phyloP scores from a whole-genome alignment of 2,797 vertebrate genomes.

The Lacerta agilis region DNA sequence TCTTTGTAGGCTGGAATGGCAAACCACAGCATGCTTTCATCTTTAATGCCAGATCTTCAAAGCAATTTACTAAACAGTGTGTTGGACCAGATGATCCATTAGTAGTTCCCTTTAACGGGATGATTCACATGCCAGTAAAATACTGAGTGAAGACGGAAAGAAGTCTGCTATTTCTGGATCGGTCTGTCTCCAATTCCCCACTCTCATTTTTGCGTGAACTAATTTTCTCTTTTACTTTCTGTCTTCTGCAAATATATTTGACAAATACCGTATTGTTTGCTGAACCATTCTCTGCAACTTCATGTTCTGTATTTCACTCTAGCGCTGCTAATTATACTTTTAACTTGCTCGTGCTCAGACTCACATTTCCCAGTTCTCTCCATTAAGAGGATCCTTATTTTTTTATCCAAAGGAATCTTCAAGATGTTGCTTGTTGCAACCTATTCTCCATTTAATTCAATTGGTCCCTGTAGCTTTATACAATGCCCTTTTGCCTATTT shows the following conservation, averaged over 20 bases:
- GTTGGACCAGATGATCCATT: constrained; percentile 8
- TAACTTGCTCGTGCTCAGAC: constrained; percentile 48
- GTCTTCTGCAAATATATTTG: constrained; percentile 60
- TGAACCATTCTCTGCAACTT: constrained; percentile 48
- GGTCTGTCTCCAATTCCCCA: constrained; percentile 47
- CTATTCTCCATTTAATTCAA: constrained; percentile 51
- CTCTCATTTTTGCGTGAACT: constrained; percentile 50
- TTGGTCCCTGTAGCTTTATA: constrained; percentile 39
- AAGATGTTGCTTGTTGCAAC: constrained; percentile 47
- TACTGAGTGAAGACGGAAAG: constrained; percentile 28
- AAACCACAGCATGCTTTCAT: constrained; percentile 1
- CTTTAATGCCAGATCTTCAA: constrained; percentile 5
- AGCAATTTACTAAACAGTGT: constrained; percentile 22
- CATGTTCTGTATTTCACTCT: constrained; percentile 52
- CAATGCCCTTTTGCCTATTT: constrained; percentile 51
- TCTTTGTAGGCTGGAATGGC: background rate
- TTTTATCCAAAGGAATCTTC: constrained; percentile 37
- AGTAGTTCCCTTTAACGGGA: constrained; percentile 14
- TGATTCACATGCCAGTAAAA: constrained; percentile 36
- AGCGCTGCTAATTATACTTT: constrained; percentile 54
- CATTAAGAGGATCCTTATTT: constrained; percentile 51
- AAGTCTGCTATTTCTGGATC: constrained; percentile 34
- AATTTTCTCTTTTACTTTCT: constrained; percentile 60
- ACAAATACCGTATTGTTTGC: constrained; percentile 58
- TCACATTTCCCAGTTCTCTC: constrained; percentile 54